These are phyloP conservation scores for Pyrrhia umbra DNA, from an alignment of 2,888 invertebrate genomes.

Conservation along the genomic window DNA sequence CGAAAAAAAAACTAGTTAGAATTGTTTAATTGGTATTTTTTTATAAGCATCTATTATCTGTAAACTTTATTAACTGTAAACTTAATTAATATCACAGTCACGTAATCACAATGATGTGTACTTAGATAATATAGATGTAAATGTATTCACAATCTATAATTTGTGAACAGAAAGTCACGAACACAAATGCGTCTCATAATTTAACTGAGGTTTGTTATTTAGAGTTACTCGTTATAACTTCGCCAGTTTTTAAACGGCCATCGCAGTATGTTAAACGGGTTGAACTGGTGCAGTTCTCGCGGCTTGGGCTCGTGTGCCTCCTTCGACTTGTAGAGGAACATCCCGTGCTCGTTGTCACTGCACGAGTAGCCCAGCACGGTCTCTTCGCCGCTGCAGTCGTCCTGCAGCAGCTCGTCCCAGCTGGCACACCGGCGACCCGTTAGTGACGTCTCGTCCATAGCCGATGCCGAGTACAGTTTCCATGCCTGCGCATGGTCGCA, in stretches of 20 bases:
- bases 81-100: slow-evolving; percentile 72
- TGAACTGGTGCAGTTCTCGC: slow-evolving; percentile 64
- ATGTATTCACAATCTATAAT: slow-evolving; percentile 3
- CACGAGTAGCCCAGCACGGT: slow-evolving; percentile 75
- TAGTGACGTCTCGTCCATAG: slow-evolving; percentile 65
- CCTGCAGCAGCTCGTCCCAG: slow-evolving; percentile 74
- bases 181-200: slow-evolving; percentile 12
- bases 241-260: slow-evolving; percentile 34
- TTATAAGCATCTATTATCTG: slow-evolving; percentile 49
- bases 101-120: slow-evolving; percentile 51
- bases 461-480: slow-evolving; percentile 78
- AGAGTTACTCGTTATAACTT: neutral
- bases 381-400: slow-evolving; percentile 72
- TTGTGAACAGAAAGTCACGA: slow-evolving; percentile 17
- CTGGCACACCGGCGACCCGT: slow-evolving; percentile 70
- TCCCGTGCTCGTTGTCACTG: slow-evolving; percentile 66
- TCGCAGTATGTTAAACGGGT: slow-evolving; percentile 70
- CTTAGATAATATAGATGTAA: slow-evolving; percentile 4
- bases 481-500: slow-evolving; percentile 84
- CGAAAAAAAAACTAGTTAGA: slow-evolving; percentile 30
- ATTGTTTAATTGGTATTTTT: slow-evolving; percentile 23
- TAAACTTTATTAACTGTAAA: slow-evolving; percentile 49
- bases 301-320: slow-evolving; percentile 21
- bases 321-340: slow-evolving; percentile 78
- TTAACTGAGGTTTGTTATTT: neutral